Conservation (phyloP, 2,888 invertebrate species). For the Biston stratarius region DNA sequence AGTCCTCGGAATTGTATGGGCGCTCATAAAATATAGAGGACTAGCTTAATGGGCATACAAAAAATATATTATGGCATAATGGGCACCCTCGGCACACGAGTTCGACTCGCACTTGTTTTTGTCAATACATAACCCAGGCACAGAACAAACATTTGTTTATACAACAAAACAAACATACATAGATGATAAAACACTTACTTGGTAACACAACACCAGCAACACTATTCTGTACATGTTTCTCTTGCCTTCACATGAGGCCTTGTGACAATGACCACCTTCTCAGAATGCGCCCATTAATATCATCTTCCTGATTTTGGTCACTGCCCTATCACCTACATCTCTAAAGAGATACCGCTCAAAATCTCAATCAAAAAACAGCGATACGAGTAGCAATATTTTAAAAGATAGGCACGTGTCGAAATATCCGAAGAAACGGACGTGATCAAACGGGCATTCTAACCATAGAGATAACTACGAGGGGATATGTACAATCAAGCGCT, state of each 20-base stretch:
- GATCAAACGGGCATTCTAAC: constrained; percentile 33
- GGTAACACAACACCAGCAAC: constrained; percentile 41
- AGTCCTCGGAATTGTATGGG: too few relatives aligned
- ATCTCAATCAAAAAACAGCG: constrained; percentile 20
- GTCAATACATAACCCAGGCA: too few relatives aligned
- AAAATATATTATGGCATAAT: too few relatives aligned
- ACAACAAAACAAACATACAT: too few relatives aligned
- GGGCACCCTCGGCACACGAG: too few relatives aligned
- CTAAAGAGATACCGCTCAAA: constrained; percentile 18
- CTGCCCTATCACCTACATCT: constrained; percentile 26
- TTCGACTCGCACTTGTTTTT: too few relatives aligned
- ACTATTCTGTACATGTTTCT: constrained; percentile 52
- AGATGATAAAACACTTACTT: constrained; percentile 40
- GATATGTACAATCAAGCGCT: too few relatives aligned
- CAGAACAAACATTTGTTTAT: too few relatives aligned
- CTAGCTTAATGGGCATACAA: too few relatives aligned
- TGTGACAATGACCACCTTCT: constrained; percentile 40
- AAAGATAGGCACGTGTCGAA: constrained; percentile 43
- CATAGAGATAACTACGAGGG: too few relatives aligned
- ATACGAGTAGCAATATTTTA: constrained; percentile 21
- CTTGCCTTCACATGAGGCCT: constrained; percentile 48
- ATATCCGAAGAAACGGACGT: constrained; percentile 45
- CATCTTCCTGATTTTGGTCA: constrained; percentile 1
- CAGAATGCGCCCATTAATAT: constrained; percentile 34
- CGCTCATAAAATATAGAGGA: too few relatives aligned